Conservation (phyloP, 2,113 vertebrate species). For the Euleptes europaea region DNA sequence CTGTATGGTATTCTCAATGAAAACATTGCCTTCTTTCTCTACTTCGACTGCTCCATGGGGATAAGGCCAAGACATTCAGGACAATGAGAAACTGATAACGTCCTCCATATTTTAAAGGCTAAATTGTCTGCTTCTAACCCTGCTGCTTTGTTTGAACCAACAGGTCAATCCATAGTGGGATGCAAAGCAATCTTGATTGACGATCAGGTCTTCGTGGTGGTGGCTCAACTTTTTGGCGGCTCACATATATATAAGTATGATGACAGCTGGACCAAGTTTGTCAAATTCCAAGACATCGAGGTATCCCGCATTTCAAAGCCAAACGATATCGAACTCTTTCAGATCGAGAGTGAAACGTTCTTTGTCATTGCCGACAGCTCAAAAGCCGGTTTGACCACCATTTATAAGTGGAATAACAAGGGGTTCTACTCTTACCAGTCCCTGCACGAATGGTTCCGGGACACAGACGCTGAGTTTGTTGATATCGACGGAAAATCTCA, state of each 20-base stretch:
- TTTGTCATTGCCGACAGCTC: conserved; percentile 97
- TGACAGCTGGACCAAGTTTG: conserved; percentile 94
- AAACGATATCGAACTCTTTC: conserved; percentile 94
- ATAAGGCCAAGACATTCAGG: neutral
- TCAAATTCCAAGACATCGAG: conserved; percentile 97
- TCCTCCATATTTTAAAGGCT: neutral
- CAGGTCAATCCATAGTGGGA: conserved; percentile 96
- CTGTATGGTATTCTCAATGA: neutral
- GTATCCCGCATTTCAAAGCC: conserved; percentile 97
- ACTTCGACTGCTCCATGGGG: neutral
- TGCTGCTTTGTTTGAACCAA: conserved; percentile 39
- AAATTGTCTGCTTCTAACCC: conserved; percentile 37
- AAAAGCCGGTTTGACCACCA: conserved; percentile 94
- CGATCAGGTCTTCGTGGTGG: conserved; percentile 95
- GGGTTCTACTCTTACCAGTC: conserved; percentile 97
- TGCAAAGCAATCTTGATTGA: conserved; percentile 95
- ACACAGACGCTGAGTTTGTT: conserved; percentile 93
- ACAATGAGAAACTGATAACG: neutral
- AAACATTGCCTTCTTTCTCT: neutral
- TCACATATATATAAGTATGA: conserved; percentile 98
- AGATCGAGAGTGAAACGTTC: conserved; percentile 90
- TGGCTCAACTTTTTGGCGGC: conserved; percentile 96
- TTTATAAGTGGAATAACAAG: conserved; percentile 97
- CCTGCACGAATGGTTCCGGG: conserved; percentile 96
- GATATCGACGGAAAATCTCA: conserved; percentile 91